Base-by-base conservation (phyloP, 2,888 invertebrate genomes). In the Neelides folsomi region DNA sequence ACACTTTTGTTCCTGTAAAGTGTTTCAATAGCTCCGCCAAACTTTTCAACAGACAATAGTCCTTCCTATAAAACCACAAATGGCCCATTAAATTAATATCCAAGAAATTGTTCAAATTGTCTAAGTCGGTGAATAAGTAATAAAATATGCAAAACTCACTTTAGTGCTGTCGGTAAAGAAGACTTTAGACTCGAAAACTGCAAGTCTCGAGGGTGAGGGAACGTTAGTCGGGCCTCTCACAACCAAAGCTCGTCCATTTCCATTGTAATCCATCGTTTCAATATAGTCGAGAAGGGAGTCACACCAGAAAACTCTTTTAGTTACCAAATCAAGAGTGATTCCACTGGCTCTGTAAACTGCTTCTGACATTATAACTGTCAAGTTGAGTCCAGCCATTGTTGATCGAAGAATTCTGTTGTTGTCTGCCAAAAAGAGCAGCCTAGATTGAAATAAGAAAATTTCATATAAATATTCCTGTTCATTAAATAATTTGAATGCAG, bases 261-360 rank as follows among this genome's bases (percentile, higher is more conserved):
- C 94, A 48, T 88, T 80, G 70, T 97, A 98, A 70, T 94, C 89
- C 0, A 93, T 87, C 0, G 92, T 88, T 68, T 95, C 94, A 58
- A 98, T 90, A 69, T 94, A 90, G 72, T 97, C 94, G 49, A 95
- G 73, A 12, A 93, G 74, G 0, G 90, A 86, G 70, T 98, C 97
- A 66, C 94, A 93, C 94, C 95, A 97, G 72, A 87, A 95, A 7
- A 98, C 81, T 47, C 95, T 74, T 66, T 86, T 81, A 0, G 85
- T 81, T 19, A 90, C 82, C n/a, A 86, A 81, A 71, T 97, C 95
- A 0, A 92, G 82, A 0, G 92, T 80, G 9, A 95, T 80, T 3
- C 93, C 93, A 1, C 87, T 86, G 0, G 94, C 94, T 70, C 89
- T 87, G 70, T 94, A 90, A 0, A 94, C 85, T 0, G 93, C 93